Conservation (phyloP, 92 coral and sea anemone species). For the Parazoanthus atlanticus region DNA sequence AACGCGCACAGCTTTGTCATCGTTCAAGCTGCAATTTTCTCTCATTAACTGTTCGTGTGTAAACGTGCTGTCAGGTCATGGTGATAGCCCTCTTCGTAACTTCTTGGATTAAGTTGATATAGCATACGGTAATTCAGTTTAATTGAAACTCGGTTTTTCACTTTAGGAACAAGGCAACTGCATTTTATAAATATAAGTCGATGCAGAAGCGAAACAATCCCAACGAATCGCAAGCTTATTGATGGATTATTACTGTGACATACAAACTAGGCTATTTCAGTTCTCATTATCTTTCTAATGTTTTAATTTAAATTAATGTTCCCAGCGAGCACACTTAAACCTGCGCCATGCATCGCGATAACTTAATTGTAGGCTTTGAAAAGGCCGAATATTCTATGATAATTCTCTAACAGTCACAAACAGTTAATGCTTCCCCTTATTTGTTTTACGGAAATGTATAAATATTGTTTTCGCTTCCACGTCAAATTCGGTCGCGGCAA, state of each 20-base stretch:
- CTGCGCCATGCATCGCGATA: background rate
- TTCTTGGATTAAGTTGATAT: background rate
- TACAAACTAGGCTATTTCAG: background rate
- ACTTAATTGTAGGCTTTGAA: background rate
- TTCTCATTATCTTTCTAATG: too few species aligned
- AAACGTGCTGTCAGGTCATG: too few species aligned
- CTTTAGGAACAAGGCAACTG: background rate
- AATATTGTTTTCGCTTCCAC: background rate
- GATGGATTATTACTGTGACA: background rate
- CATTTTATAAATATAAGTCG: too few species aligned
- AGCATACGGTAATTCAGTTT: background rate
- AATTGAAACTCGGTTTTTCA: too few species aligned
- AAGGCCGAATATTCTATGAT: background rate
- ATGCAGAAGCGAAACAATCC: background rate
- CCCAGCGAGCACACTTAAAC: too few species aligned
- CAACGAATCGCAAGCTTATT: background rate
- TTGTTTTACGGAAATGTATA: too few species aligned
- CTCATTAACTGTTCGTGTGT: background rate
- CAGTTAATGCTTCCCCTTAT: background rate
- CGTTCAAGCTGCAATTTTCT: background rate
- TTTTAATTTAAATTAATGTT: too few species aligned
- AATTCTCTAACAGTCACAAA: background rate
- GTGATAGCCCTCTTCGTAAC: background rate
- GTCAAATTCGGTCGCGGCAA: background rate
- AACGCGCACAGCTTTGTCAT: background rate